Evolutionary conservation across 1,140 invertebrate genomes (phyloP), one percentile per base, ranked within the genome.

Genomic region (Nasonia vitripennis): DNA sequence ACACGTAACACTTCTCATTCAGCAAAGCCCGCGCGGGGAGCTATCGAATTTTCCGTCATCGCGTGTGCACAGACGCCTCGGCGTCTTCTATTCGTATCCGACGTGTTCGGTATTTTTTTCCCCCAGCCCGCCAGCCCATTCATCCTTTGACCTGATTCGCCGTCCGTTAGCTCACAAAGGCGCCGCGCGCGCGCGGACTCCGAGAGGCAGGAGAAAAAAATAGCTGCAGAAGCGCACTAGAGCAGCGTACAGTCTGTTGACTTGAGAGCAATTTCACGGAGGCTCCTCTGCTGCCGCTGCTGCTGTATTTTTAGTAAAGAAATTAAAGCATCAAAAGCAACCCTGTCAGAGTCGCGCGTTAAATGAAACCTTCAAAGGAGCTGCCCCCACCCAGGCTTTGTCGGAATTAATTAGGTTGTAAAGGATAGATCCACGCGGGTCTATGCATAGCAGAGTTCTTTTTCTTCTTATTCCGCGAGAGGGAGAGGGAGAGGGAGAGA

Each of bases 341-440:
- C 31, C 9, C 23, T 51, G 17, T 12, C 37, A 78, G 55, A 78
- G 77, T 3, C 31, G 55, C 10, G 20, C 17, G 51, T 37, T 67
- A 34, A 78, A 67, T 67, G 51, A 67, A 55, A 62, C 27, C 55
- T 34, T 78, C 77, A 80, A 80, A 80, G 78, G 37, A 70, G 12
- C 20, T 4, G 9, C 41, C 10, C 41, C 41, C 41, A 45, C 41
- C 41, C 41, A 45, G 45, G 20, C 45, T 78, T 78, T 78, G 75
- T 78, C 41, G 17, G 51, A 78, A 78, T 78, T 78, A 78, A 78
- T 78, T 78, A 78, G 77, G 27, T 34, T 17, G 75, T 78, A 78
- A 75, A 45, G 45, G 75, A 51, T 31, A 78, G 1, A 51, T 48
- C 17, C 20, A 7, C 3, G 51, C 51, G 12, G 51, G 17, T 55